Evolutionary conservation across 23 tunicate species (phyloP).

Genomic region (Ascidia mentula): DNA sequence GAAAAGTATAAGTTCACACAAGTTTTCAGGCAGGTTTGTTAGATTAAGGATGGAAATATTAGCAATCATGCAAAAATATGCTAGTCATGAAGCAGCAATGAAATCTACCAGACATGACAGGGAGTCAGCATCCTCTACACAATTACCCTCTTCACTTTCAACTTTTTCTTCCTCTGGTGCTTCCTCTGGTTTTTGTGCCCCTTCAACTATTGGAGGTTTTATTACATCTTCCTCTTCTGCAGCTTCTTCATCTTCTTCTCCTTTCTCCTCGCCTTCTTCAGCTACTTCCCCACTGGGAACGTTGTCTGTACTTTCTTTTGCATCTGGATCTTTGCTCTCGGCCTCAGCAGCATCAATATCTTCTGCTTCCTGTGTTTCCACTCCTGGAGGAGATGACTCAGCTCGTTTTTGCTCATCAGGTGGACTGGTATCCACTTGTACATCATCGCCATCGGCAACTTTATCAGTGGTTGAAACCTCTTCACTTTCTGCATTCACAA

Average conservation of each 20-base stretch:
- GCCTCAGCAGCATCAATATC: constrained; percentile 3
- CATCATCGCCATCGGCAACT: constrained; percentile 1
- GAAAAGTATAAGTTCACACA: too few relatives aligned
- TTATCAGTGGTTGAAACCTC: not conserved
- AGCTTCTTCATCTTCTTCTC: not conserved
- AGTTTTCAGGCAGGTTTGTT: too few relatives aligned
- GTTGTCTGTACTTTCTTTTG: not conserved
- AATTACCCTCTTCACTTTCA: not conserved
- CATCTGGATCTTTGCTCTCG: constrained; percentile 5
- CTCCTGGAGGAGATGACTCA: not conserved
- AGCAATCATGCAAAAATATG: too few relatives aligned
- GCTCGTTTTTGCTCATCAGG: constrained; percentile 17
- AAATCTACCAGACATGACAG: too few relatives aligned
- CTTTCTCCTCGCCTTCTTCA: not conserved
- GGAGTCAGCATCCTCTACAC: not conserved
- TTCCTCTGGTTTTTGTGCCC: constrained; percentile 11
- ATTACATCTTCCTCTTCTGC: constrained; percentile 18
- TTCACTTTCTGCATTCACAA: constrained; percentile 1
- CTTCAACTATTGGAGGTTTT: not conserved
- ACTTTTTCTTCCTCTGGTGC: not conserved
- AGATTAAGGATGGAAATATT: too few relatives aligned
- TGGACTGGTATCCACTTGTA: not conserved
- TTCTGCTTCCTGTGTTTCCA: not conserved
- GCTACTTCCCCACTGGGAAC: not conserved
- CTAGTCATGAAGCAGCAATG: too few relatives aligned